Base-by-base conservation (phyloP, 2,888 invertebrate genomes). In the Onchidella celtica region DNA sequence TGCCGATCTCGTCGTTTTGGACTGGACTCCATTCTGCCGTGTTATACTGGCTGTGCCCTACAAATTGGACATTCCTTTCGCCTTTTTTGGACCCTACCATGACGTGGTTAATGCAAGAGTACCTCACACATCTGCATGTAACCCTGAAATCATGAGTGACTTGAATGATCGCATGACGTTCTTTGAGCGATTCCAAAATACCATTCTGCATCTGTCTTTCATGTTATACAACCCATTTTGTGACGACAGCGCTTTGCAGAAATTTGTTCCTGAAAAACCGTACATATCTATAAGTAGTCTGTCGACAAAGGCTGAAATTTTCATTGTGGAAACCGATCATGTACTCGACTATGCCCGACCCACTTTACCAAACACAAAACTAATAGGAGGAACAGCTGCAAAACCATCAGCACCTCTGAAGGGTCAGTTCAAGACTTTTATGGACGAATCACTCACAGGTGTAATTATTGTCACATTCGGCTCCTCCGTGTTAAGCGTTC, bases 381-480 rank as follows among this genome's bases (percentile, higher is more conserved):
- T 74, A 2, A 82, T 84, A 17, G 86, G 86, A 6, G 86, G 87
- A 6, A 68, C 87, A 11, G 86, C 86, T 29, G 81, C 86, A n/a
- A 68, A 47, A 2, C 80, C 85, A 9, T 74, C 84, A 9, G 82
- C 83, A 24, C 81, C 82, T n/a, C 84, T 88, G 21, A 84, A 85
- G 38, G 66, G 29, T 9, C 77, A 85, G 27, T 61, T 87, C 68
- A 78, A 86, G 74, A 76, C 66, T 1, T 83, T 87, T 29, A 72
- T 85, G 68, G 82, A 85, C 38, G 65, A 74, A 11, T 81, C 84
- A 2, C 73, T 59, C 29, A 57, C 84, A 3, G 87, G 87, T 6
- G 85, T 85, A 3, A 82, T 87, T 11, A 59, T 88, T 1, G 82
- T 86, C 32, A 84, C 86, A 14, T 87, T 88, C 55, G 88, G 88